phyloP scores from a whole-genome alignment of 1,140 invertebrate species.

The Pygmarrhopalites habei region DNA sequence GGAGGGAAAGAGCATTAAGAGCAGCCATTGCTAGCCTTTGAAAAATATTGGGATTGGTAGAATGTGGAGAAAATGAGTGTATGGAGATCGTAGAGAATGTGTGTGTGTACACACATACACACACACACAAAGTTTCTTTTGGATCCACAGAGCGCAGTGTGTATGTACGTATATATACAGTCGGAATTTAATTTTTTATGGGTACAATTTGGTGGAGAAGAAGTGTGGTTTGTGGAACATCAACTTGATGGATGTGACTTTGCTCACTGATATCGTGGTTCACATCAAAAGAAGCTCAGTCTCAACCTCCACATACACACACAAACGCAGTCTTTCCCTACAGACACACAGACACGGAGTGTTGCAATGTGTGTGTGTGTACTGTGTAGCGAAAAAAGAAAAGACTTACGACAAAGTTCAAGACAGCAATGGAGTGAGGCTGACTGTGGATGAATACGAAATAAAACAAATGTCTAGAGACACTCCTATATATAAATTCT shows the following conservation, averaged over 20 bases:
- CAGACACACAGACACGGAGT: no score
- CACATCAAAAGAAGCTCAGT: no score
- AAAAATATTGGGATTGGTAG: background rate
- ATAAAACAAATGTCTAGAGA: no score
- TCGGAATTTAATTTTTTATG: slow-evolving; percentile 28
- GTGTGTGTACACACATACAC: background rate
- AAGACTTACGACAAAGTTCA: no score
- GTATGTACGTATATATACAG: background rate
- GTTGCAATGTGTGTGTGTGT: no score
- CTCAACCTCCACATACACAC: no score
- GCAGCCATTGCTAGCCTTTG: background rate
- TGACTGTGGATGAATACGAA: no score
- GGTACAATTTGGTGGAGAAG: slow-evolving; percentile 20
- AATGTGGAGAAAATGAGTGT: slow-evolving; percentile 6
- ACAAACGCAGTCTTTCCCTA: no score
- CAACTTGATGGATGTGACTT: slow-evolving; percentile 29
- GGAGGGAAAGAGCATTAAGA: no score
- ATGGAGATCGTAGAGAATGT: background rate
- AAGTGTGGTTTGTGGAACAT: slow-evolving; percentile 31
- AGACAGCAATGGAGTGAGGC: no score
- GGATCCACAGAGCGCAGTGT: background rate
- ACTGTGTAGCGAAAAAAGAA: no score
- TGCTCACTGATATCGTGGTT: slow-evolving; percentile 9
- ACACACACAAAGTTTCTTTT: background rate
- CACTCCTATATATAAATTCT: no score